Evolutionary conservation across 2,113 vertebrate genomes (phyloP).

Genomic region (Erythrolamprus reginae): DNA sequence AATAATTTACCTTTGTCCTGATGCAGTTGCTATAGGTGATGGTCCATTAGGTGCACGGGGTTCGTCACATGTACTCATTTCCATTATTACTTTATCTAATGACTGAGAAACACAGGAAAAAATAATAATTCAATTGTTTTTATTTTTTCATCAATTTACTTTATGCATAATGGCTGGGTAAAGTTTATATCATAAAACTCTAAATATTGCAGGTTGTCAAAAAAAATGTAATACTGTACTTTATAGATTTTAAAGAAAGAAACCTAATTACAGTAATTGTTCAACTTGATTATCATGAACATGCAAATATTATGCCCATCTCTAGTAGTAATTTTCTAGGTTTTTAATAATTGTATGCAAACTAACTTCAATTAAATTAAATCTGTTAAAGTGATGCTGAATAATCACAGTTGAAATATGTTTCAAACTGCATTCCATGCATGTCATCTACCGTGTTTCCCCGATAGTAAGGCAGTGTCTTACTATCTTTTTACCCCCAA

Average conservation of each 20-base stretch:
- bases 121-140: background rate
- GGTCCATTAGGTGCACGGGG: slow-evolving; percentile 93
- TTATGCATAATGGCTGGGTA: background rate
- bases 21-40: slow-evolving; percentile 94
- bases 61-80: slow-evolving; percentile 98
- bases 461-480: too few relatives aligned
- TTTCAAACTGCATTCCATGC: background rate
- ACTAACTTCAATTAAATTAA: background rate
- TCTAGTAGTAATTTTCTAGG: background rate
- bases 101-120: slow-evolving; percentile 68
- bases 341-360: background rate
- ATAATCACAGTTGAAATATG: background rate
- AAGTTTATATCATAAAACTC: background rate
- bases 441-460: too few relatives aligned
- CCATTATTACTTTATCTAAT: slow-evolving; percentile 97
- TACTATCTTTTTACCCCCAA: too few relatives aligned
- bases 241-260: background rate
- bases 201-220: slow-evolving; percentile 19
- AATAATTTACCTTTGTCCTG: slow-evolving; percentile 87
- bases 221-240: slow-evolving; percentile 11
- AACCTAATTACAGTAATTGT: background rate
- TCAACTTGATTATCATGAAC: background rate
- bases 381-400: background rate
- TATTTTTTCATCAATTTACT: background rate
- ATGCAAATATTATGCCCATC: background rate